Evolutionary conservation across 2,113 vertebrate species (phyloP).

Genomic region (Rissa tridactyla): DNA sequence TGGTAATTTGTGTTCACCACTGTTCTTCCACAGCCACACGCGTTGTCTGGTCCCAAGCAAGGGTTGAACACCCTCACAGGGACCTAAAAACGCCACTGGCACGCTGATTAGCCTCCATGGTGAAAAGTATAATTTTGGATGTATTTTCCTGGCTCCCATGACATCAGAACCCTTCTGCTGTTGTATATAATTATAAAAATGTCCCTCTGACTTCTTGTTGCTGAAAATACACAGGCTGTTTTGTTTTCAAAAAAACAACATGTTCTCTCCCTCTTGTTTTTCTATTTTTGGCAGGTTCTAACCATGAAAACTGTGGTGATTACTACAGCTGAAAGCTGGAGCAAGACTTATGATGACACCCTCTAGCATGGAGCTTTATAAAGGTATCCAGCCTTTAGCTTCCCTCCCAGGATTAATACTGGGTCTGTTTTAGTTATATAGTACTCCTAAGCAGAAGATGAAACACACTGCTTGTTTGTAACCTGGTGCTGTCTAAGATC

Average conservation of each 20-base stretch:
- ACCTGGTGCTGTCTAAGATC: not conserved
- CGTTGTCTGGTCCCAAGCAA: not conserved
- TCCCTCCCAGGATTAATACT: not conserved
- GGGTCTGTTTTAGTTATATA: not conserved
- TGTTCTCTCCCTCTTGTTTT: conserved; percentile 23
- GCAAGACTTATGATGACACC: not conserved
- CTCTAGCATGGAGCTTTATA: not conserved
- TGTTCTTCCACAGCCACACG: not conserved
- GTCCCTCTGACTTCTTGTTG: conserved; percentile 43
- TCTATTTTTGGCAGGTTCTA: conserved; percentile 44
- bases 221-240: conserved; percentile 46
- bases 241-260: conserved; percentile 37
- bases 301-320: not conserved
- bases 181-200: conserved; percentile 55
- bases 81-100: not conserved
- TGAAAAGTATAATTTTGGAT: conserved; percentile 1
- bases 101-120: not conserved
- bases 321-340: not conserved
- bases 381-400: not conserved
- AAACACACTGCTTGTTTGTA: not conserved
- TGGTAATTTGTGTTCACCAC: not conserved
- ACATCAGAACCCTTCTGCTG: conserved; percentile 21
- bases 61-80: not conserved
- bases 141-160: conserved; percentile 29
- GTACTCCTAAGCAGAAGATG: not conserved